phyloP scores from a whole-genome alignment of 2,113 vertebrate species.

The Pongo pygmaeus region DNA sequence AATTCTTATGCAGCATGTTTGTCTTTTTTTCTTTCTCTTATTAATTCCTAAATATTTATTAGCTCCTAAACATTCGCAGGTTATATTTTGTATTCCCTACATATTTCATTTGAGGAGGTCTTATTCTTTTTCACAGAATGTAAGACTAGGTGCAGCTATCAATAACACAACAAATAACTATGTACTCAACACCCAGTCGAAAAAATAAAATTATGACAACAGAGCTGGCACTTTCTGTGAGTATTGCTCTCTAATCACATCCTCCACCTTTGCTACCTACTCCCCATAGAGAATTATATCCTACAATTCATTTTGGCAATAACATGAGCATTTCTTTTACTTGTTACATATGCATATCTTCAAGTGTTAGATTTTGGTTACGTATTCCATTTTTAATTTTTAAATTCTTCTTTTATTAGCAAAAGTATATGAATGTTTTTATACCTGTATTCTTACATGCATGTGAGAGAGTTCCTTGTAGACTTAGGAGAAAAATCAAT shows the following conservation, averaged over 20 bases:
- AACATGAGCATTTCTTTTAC: neutral
- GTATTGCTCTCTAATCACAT: neutral
- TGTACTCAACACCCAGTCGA: neutral
- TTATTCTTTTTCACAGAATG: neutral
- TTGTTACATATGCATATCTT: neutral
- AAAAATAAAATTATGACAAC: neutral
- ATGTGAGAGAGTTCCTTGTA: neutral
- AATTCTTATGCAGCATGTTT: neutral
- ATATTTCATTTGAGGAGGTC: neutral
- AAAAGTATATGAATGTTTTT: neutral
- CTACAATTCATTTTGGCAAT: neutral
- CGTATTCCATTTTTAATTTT: neutral
- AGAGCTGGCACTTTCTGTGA: neutral
- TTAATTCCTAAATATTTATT: constrained; percentile 10
- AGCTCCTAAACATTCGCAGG: constrained; percentile 9
- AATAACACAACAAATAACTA: constrained; percentile 4
- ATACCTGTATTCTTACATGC: neutral
- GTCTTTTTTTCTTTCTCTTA: neutral
- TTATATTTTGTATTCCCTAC: neutral
- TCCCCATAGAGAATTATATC: neutral
- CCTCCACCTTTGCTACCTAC: neutral
- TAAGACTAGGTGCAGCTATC: neutral
- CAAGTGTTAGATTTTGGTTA: neutral
- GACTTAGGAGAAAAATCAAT: neutral
- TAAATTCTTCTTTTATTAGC: neutral